Conservation (phyloP, 2,113 vertebrate species). For the Cnemophilus loriae region DNA sequence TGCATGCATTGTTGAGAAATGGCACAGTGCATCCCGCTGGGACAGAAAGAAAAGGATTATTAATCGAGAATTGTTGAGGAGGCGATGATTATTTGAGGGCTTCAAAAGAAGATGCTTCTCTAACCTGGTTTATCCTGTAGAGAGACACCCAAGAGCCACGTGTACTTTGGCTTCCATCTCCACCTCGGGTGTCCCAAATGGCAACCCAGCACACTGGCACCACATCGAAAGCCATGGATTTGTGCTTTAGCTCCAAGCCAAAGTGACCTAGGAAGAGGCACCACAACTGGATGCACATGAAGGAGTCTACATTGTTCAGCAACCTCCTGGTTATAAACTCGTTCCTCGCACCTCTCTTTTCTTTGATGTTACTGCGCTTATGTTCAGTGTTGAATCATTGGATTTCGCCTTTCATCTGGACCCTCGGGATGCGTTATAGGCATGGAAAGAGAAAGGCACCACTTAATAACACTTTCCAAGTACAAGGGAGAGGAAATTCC, state of each 20-base stretch:
- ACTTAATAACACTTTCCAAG: conserved; percentile 47
- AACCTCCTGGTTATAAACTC: neutral
- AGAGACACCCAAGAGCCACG: neutral
- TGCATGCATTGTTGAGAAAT: conserved; percentile 40
- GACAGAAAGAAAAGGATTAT: neutral
- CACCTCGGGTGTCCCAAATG: rapidly evolving
- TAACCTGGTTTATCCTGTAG: neutral
- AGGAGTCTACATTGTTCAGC: neutral
- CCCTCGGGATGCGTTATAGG: neutral
- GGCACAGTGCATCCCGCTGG: conserved; percentile 4
- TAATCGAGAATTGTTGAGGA: neutral
- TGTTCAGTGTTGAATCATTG: neutral
- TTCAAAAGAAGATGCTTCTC: neutral
- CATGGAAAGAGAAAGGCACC: conserved; percentile 52
- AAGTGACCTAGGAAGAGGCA: neutral
- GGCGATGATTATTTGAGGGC: neutral
- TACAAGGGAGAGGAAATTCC: conserved; percentile 51
- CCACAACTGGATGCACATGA: neutral
- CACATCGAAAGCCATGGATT: neutral
- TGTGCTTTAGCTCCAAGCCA: neutral
- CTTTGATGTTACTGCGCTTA: neutral
- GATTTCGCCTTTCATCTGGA: neutral
- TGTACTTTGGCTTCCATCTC: neutral
- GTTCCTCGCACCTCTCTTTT: neutral
- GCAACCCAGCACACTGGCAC: neutral